Evolutionary conservation across 2,113 vertebrate genomes (phyloP).

Genomic region (Cebidichthys violaceus): DNA sequence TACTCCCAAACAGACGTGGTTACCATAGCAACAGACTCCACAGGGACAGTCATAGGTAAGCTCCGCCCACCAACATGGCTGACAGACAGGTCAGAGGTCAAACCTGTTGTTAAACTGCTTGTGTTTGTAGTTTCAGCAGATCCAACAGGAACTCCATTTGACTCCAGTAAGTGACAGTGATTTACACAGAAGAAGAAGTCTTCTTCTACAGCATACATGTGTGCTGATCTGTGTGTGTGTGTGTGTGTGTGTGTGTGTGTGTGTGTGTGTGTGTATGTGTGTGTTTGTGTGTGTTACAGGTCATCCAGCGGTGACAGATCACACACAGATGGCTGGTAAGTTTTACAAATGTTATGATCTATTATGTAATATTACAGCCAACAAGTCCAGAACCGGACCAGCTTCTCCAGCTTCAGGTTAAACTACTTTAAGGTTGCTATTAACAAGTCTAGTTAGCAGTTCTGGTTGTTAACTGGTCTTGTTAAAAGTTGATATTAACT

Average conservation of each 20-base stretch:
- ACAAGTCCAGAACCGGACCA: not conserved
- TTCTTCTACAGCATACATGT: not conserved
- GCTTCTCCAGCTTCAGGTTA: not conserved
- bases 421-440: not conserved
- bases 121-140: constrained; percentile 73
- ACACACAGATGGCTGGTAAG: constrained; percentile 83
- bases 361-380: not conserved
- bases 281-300: constrained; percentile 55
- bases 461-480: not conserved
- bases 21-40: constrained; percentile 54
- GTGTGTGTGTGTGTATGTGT: not conserved
- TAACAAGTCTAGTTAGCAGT: not conserved
- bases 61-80: not conserved
- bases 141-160: constrained; percentile 66
- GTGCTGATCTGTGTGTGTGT: not conserved
- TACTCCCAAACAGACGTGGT: constrained; percentile 59
- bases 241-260: not conserved
- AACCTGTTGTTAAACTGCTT: not conserved
- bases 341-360: constrained; percentile 42
- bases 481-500: no score
- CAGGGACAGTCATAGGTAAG: constrained; percentile 55
- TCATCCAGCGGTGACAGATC: constrained; percentile 69
- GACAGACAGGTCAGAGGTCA: constrained; percentile 9
- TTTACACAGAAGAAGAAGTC: not conserved
- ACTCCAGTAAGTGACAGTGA: constrained; percentile 69